Evolutionary conservation across 1,140 invertebrate genomes (phyloP), one percentile per base, ranked within the genome.

Genomic region (Rhysida immarginata): DNA sequence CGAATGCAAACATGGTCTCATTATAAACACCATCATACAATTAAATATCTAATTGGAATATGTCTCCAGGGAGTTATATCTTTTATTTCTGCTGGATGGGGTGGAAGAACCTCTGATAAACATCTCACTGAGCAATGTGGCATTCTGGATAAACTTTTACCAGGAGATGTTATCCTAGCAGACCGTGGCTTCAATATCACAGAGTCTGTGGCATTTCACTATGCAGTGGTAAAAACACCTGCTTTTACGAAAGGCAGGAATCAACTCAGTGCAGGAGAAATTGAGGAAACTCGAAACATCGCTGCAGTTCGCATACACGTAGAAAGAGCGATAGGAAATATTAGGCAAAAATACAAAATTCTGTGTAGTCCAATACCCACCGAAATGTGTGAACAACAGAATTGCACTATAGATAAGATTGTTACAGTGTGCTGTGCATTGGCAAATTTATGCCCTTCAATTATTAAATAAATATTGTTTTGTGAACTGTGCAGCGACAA

Each of bases 41-140:
- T n/a, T 41, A 69, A 68, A 49, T 62, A 61, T 58, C 53, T 69
- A 13, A 57, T 68, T 20, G 66, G 58, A 21, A 65, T 63, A 43
- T 63, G 63, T 24, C 66, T 65, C 24, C 61, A 62, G 50, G 66
- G 65, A 14, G 54, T 58, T 23, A 61, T 68, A n/a, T 61, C 57
- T 44, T 68, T 58, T 57, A 53, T 67, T 16, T 67, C 66, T 11
- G 56, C 61, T 55, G 58, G 60, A n/a, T 67, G 57, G 55, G 61
- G 61, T 49, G 66, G 65, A 8, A 56, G 62, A 35, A 54, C 60
- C 2, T 61, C 56, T 61, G 65, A 66, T 51, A 58, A 60, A 43
- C 61, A 55, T 54, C 62, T 68, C n/a, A 63, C 63, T 1, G 56
- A 62, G 56, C 46, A 64, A 23, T 61, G 53, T 55, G 63, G 64